Conservation (phyloP, 1,140 invertebrate species). For the Lethrus apterus region DNA sequence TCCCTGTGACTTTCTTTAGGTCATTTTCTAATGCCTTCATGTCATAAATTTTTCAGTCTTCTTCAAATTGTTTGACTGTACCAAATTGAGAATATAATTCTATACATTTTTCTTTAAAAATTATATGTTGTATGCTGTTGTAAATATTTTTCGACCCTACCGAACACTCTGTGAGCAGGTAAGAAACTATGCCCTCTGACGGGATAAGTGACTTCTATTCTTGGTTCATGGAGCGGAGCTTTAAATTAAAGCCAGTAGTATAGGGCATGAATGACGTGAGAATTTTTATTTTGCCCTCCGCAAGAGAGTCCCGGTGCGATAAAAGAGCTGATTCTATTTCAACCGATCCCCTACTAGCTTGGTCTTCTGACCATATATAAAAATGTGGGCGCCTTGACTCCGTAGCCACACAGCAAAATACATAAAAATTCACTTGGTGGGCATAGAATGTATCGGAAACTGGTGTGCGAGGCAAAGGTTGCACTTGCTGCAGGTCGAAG, state of each 20-base stretch:
- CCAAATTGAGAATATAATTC: slow-evolving; percentile 1
- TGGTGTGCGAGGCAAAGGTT: slow-evolving; percentile 4
- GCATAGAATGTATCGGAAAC: slow-evolving; percentile 1
- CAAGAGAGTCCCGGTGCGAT: neutral
- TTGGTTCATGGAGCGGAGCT: neutral
- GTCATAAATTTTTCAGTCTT: neutral
- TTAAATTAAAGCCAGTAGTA: too few species aligned
- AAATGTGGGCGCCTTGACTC: slow-evolving; percentile 2
- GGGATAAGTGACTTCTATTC: slow-evolving; percentile 23
- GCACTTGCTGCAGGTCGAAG: slow-evolving; percentile 11
- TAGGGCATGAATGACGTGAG: too few species aligned
- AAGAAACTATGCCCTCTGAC: slow-evolving; percentile 32
- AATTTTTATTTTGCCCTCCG: neutral
- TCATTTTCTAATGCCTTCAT: neutral
- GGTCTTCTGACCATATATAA: slow-evolving; percentile 8
- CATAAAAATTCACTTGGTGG: slow-evolving; percentile 7
- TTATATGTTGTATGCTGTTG: slow-evolving; percentile 15
- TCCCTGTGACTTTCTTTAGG: neutral
- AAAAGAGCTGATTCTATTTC: slow-evolving; percentile 13
- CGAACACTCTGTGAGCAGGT: slow-evolving; percentile 32
- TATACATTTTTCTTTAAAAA: slow-evolving; percentile 9
- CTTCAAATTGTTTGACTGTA: neutral
- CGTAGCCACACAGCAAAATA: slow-evolving; percentile 9
- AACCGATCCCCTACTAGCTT: neutral
- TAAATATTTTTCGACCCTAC: slow-evolving; percentile 27